Base-by-base conservation (phyloP, 2,888 invertebrate species). In the Cecidostiba fungosa region DNA sequence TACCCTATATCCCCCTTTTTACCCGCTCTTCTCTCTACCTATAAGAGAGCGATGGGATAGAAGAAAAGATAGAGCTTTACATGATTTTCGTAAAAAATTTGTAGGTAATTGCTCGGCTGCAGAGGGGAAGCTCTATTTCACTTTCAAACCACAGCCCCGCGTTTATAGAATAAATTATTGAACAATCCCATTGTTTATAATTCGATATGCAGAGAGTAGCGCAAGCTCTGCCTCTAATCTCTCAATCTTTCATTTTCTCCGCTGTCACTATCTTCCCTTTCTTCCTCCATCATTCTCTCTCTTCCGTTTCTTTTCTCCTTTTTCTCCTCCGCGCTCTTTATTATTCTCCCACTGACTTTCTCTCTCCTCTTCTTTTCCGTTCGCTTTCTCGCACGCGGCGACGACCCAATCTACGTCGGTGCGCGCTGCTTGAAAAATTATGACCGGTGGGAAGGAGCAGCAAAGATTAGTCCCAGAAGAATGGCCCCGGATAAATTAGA, bases 381-480 rank as follows among this genome's bases (percentile, higher is more conserved):
- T 77, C 86, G 73, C 77, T 79, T 66, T 69, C 80, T 70, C 69
- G 66, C 85, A 73, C 50, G 47, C 10, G 3, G 19, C 54, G 54
- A n/a, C 83, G 85, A 84, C 80, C 84, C 85, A 81, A 78, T 85
- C 87, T 82, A 80, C 84, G 77, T 77, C 47, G 43, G 74, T 70
- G 19, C 36, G 66, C 36, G 66, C 77, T 84, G 77, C 74, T 82
- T 85, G 85, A 85, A 85, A 85, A 85, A 85, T 85, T 85, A 82
- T 79, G 78, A 82, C 74, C 85, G 74, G 66, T 85, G 85, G 85
- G 85, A 85, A 85, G 85, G 81, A 85, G 79, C 79, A 16, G 73
- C 77, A 54, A 73, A 85, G 82, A 85, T 85, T 85, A 85, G 85
- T 85, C 82, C 82, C 82, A 78, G 79, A 85, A 85, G 82, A 82